Evolutionary conservation across 2,888 invertebrate genomes (phyloP).

Genomic region (Erebia palarica): DNA sequence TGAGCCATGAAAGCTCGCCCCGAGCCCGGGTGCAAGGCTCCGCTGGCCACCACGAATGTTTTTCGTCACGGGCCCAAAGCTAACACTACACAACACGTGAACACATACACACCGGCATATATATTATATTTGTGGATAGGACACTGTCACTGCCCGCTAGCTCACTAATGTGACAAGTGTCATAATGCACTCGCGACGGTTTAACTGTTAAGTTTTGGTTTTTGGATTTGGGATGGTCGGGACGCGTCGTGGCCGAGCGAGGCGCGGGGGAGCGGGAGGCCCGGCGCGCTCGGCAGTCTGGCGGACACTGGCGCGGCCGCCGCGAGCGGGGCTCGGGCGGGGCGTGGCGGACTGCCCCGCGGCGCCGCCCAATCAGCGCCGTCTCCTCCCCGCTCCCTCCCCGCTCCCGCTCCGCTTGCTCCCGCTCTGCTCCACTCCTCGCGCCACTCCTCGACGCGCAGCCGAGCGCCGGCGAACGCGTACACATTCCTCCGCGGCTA

Average conservation of each 20-base stretch:
- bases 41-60: slow-evolving; percentile 82
- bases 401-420: slow-evolving; percentile 44
- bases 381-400: slow-evolving; percentile 48
- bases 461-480: slow-evolving; percentile 49
- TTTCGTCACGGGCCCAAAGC: slow-evolving; percentile 74
- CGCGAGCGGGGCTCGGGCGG: slow-evolving; percentile 56
- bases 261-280: slow-evolving; percentile 81
- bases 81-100: slow-evolving; percentile 80
- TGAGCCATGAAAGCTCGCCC: slow-evolving; percentile 94
- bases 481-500: slow-evolving; percentile 43
- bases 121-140: slow-evolving; percentile 43
- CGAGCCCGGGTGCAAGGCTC: slow-evolving; percentile 83
- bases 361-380: slow-evolving; percentile 55
- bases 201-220: slow-evolving; percentile 44
- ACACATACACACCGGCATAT: slow-evolving; percentile 73
- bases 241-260: slow-evolving; percentile 79
- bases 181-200: slow-evolving; percentile 81
- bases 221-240: slow-evolving; percentile 60
- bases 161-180: slow-evolving; percentile 82
- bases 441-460: slow-evolving; percentile 49
- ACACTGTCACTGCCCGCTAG: slow-evolving; percentile 82
- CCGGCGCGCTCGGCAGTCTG: slow-evolving; percentile 83
- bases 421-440: slow-evolving; percentile 48
- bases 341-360: slow-evolving; percentile 53
- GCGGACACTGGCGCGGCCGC: slow-evolving; percentile 78